phyloP scores from a whole-genome alignment of 2,113 vertebrate species.

The Cheirogaleus medius region DNA sequence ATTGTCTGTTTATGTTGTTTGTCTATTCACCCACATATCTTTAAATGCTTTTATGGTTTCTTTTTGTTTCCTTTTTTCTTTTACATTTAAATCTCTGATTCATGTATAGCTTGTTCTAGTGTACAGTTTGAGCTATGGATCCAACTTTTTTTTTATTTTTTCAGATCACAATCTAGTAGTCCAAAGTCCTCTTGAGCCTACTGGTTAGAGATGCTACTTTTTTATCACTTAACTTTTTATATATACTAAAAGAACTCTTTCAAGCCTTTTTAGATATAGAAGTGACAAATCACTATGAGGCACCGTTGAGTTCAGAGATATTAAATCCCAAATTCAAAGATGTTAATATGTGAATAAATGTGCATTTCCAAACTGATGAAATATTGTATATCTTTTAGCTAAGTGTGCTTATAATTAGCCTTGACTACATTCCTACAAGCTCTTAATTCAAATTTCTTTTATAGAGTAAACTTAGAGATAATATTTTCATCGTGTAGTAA shows the following conservation, averaged over 20 bases:
- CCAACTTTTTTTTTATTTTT: not conserved
- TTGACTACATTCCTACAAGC: not conserved
- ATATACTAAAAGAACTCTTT: not conserved
- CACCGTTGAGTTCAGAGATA: not conserved
- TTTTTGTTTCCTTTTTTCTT: not conserved
- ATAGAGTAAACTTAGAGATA: not conserved
- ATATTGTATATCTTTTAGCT: not conserved
- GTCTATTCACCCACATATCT: not conserved
- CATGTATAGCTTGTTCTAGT: constrained; percentile 9
- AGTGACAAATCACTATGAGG: not conserved
- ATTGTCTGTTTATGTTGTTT: not conserved
- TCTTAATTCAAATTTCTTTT: not conserved
- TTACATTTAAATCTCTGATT: not conserved
- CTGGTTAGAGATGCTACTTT: not conserved
- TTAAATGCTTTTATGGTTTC: not conserved
- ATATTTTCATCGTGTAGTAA: not conserved
- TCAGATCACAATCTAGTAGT: not conserved
- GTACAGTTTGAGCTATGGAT: not conserved
- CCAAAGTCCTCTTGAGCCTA: not conserved
- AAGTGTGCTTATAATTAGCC: not conserved
- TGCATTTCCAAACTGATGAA: not conserved
- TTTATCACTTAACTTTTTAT: not conserved
- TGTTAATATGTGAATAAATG: not conserved
- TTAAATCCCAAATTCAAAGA: not conserved
- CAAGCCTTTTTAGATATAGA: not conserved